phyloP scores from a whole-genome alignment of 2,888 invertebrate genomes.

The Acleris laterana region DNA sequence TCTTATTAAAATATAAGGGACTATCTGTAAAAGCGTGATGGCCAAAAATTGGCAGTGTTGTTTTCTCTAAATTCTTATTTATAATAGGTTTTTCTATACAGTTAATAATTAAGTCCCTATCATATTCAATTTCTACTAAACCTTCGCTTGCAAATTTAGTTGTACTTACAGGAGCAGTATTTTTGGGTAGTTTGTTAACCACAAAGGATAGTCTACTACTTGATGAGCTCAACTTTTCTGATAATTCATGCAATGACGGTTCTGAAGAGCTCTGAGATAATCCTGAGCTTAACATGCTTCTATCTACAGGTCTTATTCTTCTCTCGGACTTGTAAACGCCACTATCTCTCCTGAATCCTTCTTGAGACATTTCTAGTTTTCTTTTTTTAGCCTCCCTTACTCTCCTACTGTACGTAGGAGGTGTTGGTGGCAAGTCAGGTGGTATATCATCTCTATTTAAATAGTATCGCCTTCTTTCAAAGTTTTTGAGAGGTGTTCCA shows the following conservation, averaged over 20 bases:
- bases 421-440: conserved; percentile 71
- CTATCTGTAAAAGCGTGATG: conserved; percentile 78
- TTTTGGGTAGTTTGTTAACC: conserved; percentile 50
- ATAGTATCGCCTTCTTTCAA: conserved; percentile 64
- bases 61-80: conserved; percentile 62
- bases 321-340: conserved; percentile 73
- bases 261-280: conserved; percentile 74
- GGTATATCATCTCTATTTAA: conserved; percentile 62
- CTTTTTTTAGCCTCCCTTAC: conserved; percentile 79
- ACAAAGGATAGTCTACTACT: conserved; percentile 63
- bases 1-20: conserved; percentile 79
- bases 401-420: conserved; percentile 75
- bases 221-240: conserved; percentile 65
- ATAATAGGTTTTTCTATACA: conserved; percentile 69
- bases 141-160: conserved; percentile 77
- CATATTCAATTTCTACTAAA: conserved; percentile 85
- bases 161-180: conserved; percentile 61
- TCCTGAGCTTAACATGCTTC: conserved; percentile 54
- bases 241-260: conserved; percentile 70
- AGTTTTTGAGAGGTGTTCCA: conserved; percentile 65
- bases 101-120: conserved; percentile 70
- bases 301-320: conserved; percentile 63
- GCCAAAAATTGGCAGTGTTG: conserved; percentile 79
- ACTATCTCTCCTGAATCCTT: conserved; percentile 67
- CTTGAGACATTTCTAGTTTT: conserved; percentile 75